Base-by-base conservation (phyloP, 2,797 vertebrate species). In the Alca torda region DNA sequence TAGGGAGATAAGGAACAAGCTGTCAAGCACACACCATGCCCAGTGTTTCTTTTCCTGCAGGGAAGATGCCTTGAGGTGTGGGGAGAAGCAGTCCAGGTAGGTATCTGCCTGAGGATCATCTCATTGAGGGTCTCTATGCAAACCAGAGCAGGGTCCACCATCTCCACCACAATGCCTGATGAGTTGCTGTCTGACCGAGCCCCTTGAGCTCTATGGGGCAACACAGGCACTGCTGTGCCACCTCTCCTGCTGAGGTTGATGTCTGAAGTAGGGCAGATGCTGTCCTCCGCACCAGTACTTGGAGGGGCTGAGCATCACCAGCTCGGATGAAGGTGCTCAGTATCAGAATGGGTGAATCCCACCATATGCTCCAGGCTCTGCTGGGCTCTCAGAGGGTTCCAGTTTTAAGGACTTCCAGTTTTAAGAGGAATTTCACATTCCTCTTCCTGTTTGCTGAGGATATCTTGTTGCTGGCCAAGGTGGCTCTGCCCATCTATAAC, bases 51-150 rank as follows among this genome's bases (percentile, higher is more conserved):
- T 46, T 56, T 51, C 18, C 33, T 31, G 14, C 30, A 65, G 28
- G 26, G 46, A 69, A 75, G 57, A n/a, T 56, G 64, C 30, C 30
- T 50, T 19, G 59, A 61, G 35, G 11, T 39, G 37, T 45, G 33
- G 11, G 41, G 18, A 75, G 51, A 28, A 88, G 46, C 28, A 59
- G 7, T 35, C 30, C 2, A 2, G 18, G 37, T 33, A 57, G 18
- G 14, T 23, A 45, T 50, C 78, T 77, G 33, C 53, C 82, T 61
- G 68, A 74, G 31, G 23, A 81, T n/a, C 63, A 64, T 21, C 56
- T 81, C 28, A 31, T n/a, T 0, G 0, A 0, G 10, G 63, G 31
- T 59, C 51, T 43, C 3, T 3, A 7, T n/a, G 31, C n/a, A 65
- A 72, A 39, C 53, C n/a, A 37, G 45, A 23, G 21, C 31, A 93